Percentiles rank a stretch among this genome's conserved stretches.
Evolutionary conservation across 2,797 vertebrate genomes (phyloP).

Genomic region (Peromyscus eremicus): DNA sequence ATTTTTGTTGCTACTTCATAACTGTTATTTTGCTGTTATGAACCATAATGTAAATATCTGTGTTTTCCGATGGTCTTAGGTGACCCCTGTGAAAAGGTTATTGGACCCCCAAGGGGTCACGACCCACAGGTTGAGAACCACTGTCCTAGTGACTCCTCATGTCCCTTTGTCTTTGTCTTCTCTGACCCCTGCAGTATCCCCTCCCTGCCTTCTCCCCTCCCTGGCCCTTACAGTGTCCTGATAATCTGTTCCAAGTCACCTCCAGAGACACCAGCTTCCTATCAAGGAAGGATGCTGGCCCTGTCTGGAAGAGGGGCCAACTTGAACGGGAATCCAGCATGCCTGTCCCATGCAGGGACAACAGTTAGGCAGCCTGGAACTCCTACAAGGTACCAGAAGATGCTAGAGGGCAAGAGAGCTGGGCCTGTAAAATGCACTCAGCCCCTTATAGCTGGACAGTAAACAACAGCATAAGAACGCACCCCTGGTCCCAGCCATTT

Average conservation of each 20-base stretch:
- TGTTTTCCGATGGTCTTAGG: not conserved
- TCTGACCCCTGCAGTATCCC: not conserved
- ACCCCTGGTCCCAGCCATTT: not conserved
- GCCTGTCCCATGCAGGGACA: not conserved
- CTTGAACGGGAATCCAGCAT: not conserved
- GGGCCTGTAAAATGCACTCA: not conserved
- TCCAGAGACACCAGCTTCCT: not conserved
- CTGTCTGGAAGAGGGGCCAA: not conserved
- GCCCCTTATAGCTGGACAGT: not conserved
- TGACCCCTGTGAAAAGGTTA: not conserved
- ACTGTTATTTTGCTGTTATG: not conserved
- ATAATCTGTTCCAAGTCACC: not conserved
- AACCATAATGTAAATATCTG: not conserved
- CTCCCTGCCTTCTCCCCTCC: not conserved
- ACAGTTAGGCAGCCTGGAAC: not conserved
- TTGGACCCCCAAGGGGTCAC: not conserved
- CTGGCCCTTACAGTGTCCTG: not conserved
- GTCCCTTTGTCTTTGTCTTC: not conserved
- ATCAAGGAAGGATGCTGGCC: not conserved
- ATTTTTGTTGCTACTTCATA: not conserved
- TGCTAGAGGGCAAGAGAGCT: not conserved
- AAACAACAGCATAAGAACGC: not conserved
- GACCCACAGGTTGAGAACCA: not conserved
- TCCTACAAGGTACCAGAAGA: not conserved
- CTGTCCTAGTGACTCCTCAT: fast-evolving